phyloP scores from a whole-genome alignment of 1,140 invertebrate genomes.

The Drosophila pseudoananassae region DNA sequence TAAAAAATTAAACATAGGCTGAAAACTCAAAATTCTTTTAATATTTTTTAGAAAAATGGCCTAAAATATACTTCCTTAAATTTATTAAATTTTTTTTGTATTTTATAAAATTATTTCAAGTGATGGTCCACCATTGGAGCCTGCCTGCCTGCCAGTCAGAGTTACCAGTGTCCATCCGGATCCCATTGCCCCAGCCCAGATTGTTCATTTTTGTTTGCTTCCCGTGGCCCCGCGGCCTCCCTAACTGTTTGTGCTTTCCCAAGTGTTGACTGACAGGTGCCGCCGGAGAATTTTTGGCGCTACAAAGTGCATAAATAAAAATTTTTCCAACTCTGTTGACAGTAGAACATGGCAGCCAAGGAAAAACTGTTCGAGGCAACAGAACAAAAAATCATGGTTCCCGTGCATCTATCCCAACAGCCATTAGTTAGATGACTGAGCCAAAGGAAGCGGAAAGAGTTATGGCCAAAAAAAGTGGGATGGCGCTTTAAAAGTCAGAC shows the following conservation, averaged over 20 bases:
- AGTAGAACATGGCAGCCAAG: slow-evolving; percentile 44
- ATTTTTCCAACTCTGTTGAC: slow-evolving; percentile 58
- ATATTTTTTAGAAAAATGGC: too few species aligned
- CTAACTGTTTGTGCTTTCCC: slow-evolving; percentile 39
- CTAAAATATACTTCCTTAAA: background rate
- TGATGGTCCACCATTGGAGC: slow-evolving; percentile 33
- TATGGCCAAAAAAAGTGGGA: slow-evolving; percentile 9
- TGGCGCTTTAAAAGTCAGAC: slow-evolving; percentile 10
- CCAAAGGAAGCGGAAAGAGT: slow-evolving; percentile 13
- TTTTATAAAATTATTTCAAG: background rate
- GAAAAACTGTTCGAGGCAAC: slow-evolving; percentile 11
- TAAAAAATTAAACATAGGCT: too few species aligned
- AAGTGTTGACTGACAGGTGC: slow-evolving; percentile 76
- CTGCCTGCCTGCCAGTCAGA: slow-evolving; percentile 37
- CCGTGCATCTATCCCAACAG: slow-evolving; percentile 1
- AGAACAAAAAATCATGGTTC: background rate
- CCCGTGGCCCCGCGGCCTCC: slow-evolving; percentile 8
- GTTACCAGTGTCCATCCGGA: slow-evolving; percentile 39
- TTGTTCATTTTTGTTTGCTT: slow-evolving; percentile 34
- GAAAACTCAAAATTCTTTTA: background rate
- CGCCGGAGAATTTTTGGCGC: slow-evolving; percentile 77
- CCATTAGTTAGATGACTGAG: slow-evolving; percentile 46
- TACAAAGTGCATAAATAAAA: slow-evolving; percentile 79
- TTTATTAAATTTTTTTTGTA: background rate
- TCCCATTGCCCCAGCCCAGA: slow-evolving; percentile 19